These are phyloP conservation scores for Herminia tarsipennalis DNA, from an alignment of 2,888 invertebrate species.

Conservation along the genomic window DNA sequence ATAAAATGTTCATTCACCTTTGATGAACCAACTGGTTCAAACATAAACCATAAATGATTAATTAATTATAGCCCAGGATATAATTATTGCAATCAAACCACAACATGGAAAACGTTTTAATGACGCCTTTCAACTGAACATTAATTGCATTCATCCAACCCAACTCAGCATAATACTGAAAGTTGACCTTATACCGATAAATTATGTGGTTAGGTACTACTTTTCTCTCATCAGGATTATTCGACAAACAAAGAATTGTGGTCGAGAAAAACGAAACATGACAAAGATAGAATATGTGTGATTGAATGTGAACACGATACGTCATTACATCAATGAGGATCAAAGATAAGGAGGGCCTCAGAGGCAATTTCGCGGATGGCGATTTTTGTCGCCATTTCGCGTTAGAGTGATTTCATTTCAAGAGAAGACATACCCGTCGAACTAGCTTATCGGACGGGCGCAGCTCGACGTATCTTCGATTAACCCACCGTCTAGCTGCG, in stretches of 20 bases:
- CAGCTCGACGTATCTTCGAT: slow-evolving; percentile 58
- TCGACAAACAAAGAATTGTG: slow-evolving; percentile 14
- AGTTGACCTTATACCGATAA: not conserved
- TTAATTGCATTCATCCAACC: not conserved
- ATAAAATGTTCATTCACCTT: too few species aligned
- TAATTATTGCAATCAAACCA: too few species aligned
- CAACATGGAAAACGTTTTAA: slow-evolving; percentile 5
- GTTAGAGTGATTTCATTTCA: slow-evolving; percentile 67
- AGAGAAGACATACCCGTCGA: slow-evolving; percentile 61
- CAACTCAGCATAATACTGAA: not conserved
- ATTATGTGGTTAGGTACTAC: not conserved
- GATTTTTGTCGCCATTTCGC: slow-evolving; percentile 73
- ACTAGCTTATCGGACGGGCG: slow-evolving; percentile 62
- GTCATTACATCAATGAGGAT: slow-evolving; percentile 55
- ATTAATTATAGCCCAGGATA: too few species aligned
- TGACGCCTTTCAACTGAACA: not conserved
- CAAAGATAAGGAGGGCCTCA: slow-evolving; percentile 50
- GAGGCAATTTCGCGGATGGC: slow-evolving; percentile 66
- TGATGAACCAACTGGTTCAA: too few species aligned
- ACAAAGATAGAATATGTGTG: slow-evolving; percentile 28
- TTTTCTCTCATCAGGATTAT: not conserved
- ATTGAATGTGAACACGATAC: slow-evolving; percentile 49
- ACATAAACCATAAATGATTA: too few species aligned
- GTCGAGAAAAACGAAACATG: slow-evolving; percentile 18
- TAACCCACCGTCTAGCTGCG: slow-evolving; percentile 44